Base-by-base conservation (phyloP, 1,140 invertebrate genomes). In the Alviniconcha marisindica region DNA sequence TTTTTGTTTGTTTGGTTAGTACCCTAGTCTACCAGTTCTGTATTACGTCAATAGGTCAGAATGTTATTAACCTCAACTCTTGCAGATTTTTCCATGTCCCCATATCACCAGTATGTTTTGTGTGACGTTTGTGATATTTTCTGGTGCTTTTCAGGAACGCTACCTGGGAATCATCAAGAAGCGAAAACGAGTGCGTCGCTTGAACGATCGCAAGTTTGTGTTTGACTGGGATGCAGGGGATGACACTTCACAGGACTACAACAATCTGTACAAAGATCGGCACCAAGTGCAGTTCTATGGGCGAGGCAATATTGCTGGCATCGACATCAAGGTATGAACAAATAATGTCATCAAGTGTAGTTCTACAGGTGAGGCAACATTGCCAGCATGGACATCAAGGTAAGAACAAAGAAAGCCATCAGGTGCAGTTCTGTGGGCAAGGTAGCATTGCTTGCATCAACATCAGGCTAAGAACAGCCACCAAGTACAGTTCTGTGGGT, bases 181-280 rank as follows among this genome's bases (percentile, higher is more conserved):
- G 91, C 99, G 99, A 90, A 95, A 98, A 10, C 86, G 91, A 54
- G 96, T 99, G 0, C 94, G 99, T 48, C 94, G 98, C 85, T 93
- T 99, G 4, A 99, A 99, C 94, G 99, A 99, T 91, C 94, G 98
- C 5, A 99, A 99, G 94, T 99, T 99, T 95, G 98, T 99, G 0
- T 99, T 99, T 94, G 99, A 99, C 94, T 99, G 99, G 99, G 99
- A 99, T 94, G 98, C 98, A 4, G 96, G 96, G 0, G 99, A 99
- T 93, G 99, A 99, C 89, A 99, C 99, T 0, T 98, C 97, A 28
- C 96, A 96, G 85, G 99, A 99, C 95, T 99, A 99, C 89, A 99
- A 99, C 93, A 95, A 95, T 84, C 94, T 99, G 2, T 99, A 99
- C 89, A 99, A 99, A 93, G 97, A 99, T 87, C 95, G 97, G 74